Conservation (phyloP, 2,797 vertebrate genomes). For the Clarias laeviceps region DNA sequence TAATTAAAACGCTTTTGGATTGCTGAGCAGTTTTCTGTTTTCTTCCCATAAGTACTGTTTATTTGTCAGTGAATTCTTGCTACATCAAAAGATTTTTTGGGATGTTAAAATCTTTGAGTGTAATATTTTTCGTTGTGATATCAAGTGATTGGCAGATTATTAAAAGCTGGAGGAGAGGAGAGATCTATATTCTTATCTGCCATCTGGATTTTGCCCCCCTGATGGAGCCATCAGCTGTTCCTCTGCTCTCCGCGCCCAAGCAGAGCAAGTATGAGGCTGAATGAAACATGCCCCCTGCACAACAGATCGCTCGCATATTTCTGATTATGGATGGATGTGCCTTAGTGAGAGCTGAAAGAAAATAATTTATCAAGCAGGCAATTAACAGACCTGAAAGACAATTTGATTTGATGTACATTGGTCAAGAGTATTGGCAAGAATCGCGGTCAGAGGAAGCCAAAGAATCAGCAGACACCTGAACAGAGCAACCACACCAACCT, state of each 20-base stretch:
- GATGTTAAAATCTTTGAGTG: not conserved
- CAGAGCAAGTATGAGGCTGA: not conserved
- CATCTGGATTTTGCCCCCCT: constrained; percentile 43
- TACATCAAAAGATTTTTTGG: not conserved
- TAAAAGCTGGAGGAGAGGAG: constrained; percentile 31
- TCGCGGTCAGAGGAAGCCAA: not conserved
- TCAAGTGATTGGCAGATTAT: constrained; percentile 27
- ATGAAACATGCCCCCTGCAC: not conserved
- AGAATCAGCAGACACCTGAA: too few species aligned
- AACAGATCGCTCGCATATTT: constrained; percentile 12
- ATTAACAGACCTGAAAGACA: not conserved
- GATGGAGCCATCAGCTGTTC: constrained; percentile 41
- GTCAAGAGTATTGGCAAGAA: not conserved
- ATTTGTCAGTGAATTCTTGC: not conserved
- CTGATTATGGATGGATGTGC: constrained; percentile 6
- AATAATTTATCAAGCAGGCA: not conserved
- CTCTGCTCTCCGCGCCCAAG: constrained; percentile 14
- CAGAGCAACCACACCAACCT: not conserved
- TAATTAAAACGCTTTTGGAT: not conserved
- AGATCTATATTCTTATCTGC: constrained; percentile 15
- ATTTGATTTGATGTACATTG: not conserved
- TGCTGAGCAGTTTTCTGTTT: not conserved
- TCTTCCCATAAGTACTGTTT: not conserved
- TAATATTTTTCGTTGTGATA: not conserved
- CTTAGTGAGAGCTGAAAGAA: not conserved